Conservation (phyloP, 2,113 vertebrate species). For the Corythornis cristatus region DNA sequence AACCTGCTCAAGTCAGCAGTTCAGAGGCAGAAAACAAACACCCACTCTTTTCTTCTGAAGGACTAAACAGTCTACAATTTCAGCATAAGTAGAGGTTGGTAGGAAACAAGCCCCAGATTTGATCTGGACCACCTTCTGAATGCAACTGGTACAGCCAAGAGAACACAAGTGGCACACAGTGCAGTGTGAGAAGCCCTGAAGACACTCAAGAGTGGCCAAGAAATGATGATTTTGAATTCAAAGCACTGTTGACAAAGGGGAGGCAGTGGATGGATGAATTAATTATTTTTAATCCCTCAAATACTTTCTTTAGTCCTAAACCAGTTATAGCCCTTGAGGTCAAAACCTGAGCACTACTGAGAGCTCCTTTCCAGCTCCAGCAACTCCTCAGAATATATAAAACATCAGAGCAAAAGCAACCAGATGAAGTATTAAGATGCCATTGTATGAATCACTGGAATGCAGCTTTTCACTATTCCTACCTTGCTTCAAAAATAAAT, state of each 20-base stretch:
- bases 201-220: background rate
- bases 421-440: background rate
- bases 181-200: background rate
- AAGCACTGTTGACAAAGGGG: background rate
- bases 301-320: background rate
- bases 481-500: background rate
- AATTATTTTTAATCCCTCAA: background rate
- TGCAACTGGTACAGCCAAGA: background rate
- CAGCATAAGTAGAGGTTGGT: background rate
- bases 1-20: fast-evolving
- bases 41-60: background rate
- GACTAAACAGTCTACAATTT: background rate
- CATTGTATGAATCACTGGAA: background rate
- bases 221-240: background rate
- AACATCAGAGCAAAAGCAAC: background rate
- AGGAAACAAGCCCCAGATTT: background rate
- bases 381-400: background rate
- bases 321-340: background rate
- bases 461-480: background rate
- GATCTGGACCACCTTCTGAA: background rate
- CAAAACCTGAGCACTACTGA: background rate
- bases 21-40: background rate
- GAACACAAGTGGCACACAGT: background rate
- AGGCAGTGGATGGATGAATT: background rate
- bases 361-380: background rate